Conservation (phyloP, 2,888 invertebrate genomes). For the Salticus scenicus region DNA sequence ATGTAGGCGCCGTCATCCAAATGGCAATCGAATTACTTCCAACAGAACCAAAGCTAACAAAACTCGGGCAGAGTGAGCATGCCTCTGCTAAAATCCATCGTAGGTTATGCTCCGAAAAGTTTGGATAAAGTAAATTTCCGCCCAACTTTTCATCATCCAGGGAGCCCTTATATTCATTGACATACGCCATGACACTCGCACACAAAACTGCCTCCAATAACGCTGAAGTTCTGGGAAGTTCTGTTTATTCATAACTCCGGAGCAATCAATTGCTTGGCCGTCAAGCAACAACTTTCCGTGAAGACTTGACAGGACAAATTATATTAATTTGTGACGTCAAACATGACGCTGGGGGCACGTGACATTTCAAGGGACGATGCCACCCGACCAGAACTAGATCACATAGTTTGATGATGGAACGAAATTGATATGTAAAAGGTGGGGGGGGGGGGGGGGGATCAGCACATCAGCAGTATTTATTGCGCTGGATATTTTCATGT, state of each 20-base stretch:
- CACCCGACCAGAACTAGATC: not conserved
- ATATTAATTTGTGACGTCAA: slow-evolving; percentile 19
- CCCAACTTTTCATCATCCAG: not conserved
- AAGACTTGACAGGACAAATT: not conserved
- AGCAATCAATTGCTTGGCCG: not conserved
- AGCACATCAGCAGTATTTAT: not conserved
- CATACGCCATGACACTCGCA: not conserved
- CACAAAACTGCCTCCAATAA: not conserved
- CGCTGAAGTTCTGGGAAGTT: slow-evolving; percentile 1
- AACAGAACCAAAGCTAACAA: not conserved
- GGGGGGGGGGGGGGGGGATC: no score
- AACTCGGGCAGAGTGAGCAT: no score
- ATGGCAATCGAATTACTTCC: not conserved
- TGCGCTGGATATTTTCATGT: not conserved
- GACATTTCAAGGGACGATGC: not conserved
- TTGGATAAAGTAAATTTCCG: not conserved
- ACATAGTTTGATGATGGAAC: not conserved
- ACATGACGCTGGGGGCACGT: not conserved
- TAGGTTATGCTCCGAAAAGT: not conserved
- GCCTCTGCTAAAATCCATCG: not conserved
- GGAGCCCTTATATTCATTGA: not conserved
- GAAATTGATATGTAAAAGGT: not conserved
- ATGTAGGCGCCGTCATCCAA: not conserved
- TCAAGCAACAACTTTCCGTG: slow-evolving; percentile 5
- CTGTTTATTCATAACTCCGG: slow-evolving; percentile 15